Percentiles rank a stretch among this genome's conserved stretches.
phyloP scores from a whole-genome alignment of 2,797 vertebrate species.

The Catamblyrhynchus diadema region DNA sequence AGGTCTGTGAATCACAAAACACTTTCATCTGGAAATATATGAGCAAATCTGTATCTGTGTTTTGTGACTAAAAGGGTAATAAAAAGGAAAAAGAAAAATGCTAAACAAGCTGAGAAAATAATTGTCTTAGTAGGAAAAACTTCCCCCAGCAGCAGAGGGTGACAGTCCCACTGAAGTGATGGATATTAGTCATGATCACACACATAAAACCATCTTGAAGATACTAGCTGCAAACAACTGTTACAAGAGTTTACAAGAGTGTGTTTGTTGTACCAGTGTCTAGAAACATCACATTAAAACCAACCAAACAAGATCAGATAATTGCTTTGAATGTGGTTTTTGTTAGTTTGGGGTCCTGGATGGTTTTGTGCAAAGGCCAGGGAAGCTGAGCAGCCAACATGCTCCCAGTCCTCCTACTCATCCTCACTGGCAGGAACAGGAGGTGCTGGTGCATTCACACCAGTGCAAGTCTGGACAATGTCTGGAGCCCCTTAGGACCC shows the following conservation, averaged over 20 bases:
- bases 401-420: background rate
- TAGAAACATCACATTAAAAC: constrained; percentile 7
- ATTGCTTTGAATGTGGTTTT: constrained; percentile 24
- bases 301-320: constrained; percentile 27
- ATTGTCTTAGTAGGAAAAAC: background rate
- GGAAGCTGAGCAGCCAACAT: background rate
- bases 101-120: constrained; percentile 10
- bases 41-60: background rate
- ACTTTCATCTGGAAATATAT: constrained; percentile 5
- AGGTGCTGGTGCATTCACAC: background rate
- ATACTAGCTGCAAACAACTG: constrained; percentile 43
- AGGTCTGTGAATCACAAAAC: constrained; percentile 9
- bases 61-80: background rate
- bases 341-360: background rate
- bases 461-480: background rate
- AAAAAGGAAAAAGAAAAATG: constrained; percentile 4
- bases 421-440: background rate
- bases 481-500: background rate
- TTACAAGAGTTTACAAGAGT: constrained; percentile 3
- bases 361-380: background rate
- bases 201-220: background rate
- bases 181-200: background rate
- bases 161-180: background rate
- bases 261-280: constrained; percentile 9
- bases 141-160: background rate